A percentile compares a stretch with the other conserved stretches of the same genome.
Conservation (phyloP, 1,140 invertebrate genomes). For the Micrasema longulum region DNA sequence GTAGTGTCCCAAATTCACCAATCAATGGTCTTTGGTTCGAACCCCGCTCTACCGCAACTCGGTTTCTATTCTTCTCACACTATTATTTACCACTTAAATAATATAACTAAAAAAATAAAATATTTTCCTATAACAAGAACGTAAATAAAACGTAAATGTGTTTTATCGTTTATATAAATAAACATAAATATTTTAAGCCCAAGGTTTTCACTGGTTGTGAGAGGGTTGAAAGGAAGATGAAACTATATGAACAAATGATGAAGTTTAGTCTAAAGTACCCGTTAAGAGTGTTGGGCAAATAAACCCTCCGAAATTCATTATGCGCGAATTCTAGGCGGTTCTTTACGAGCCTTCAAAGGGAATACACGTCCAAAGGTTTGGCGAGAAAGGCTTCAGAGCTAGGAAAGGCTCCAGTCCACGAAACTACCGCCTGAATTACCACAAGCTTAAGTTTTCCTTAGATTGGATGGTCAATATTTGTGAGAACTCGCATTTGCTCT, state of each 20-base stretch:
- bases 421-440: slow-evolving; percentile 3
- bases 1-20: too few relatives aligned
- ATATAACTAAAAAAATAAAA: too few relatives aligned
- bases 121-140: too few relatives aligned
- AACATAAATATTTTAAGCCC: too few relatives aligned
- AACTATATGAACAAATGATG: slow-evolving; percentile 21
- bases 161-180: too few relatives aligned
- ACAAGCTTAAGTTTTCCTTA: background rate
- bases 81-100: too few relatives aligned
- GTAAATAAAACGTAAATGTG: too few relatives aligned
- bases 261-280: slow-evolving; percentile 17
- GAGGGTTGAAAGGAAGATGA: background rate
- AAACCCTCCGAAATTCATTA: slow-evolving; percentile 43
- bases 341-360: slow-evolving; percentile 27
- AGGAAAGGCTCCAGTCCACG: background rate
- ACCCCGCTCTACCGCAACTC: too few relatives aligned
- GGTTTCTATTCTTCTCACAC: too few relatives aligned
- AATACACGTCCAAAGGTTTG: slow-evolving; percentile 8
- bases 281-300: slow-evolving; percentile 27
- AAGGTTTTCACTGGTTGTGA: too few relatives aligned
- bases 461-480: slow-evolving; percentile 28
- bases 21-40: too few relatives aligned
- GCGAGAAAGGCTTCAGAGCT: background rate
- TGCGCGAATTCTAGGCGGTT: slow-evolving; percentile 31
- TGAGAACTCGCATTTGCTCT: too few relatives aligned